Evolutionary conservation across 2,113 vertebrate genomes (phyloP).

Genomic region (Cyphomyrus discorhynchus): DNA sequence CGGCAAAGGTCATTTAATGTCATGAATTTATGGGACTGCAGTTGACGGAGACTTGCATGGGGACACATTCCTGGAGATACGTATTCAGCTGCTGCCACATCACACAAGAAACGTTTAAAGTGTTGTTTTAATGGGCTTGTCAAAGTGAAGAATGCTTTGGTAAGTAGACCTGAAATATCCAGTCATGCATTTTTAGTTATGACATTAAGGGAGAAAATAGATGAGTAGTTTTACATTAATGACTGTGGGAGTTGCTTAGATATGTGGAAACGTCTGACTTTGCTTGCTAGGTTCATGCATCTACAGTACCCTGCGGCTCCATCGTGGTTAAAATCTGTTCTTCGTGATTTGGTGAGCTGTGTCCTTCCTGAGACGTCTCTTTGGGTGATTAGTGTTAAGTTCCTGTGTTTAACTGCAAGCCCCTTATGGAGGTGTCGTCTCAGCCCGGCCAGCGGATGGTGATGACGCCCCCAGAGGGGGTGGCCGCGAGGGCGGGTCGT

Average conservation of each 20-base stretch:
- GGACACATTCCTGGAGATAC: slow-evolving; percentile 9
- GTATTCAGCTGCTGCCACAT: slow-evolving; percentile 22
- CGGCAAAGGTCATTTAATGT: slow-evolving; percentile 30
- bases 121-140: slow-evolving; percentile 20
- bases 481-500: slow-evolving; percentile 19
- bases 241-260: not conserved
- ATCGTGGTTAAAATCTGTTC: slow-evolving; percentile 30
- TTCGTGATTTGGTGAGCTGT: slow-evolving; percentile 37
- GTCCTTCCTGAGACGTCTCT: slow-evolving; percentile 33
- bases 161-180: not conserved
- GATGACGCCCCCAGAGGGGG: slow-evolving; percentile 42
- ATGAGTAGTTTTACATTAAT: not conserved
- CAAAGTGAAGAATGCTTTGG: slow-evolving; percentile 9
- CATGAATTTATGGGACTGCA: slow-evolving; percentile 34
- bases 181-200: not conserved
- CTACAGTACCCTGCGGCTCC: not conserved
- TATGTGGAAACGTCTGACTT: not conserved
- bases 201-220: not conserved
- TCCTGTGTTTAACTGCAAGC: slow-evolving; percentile 33
- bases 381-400: slow-evolving; percentile 43
- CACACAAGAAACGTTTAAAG: not conserved
- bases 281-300: not conserved
- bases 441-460: slow-evolving; percentile 30
- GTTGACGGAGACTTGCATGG: slow-evolving; percentile 25
- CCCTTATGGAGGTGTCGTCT: slow-evolving; percentile 35